Conservation (phyloP, 2,797 vertebrate genomes). For the Momotus momota region DNA sequence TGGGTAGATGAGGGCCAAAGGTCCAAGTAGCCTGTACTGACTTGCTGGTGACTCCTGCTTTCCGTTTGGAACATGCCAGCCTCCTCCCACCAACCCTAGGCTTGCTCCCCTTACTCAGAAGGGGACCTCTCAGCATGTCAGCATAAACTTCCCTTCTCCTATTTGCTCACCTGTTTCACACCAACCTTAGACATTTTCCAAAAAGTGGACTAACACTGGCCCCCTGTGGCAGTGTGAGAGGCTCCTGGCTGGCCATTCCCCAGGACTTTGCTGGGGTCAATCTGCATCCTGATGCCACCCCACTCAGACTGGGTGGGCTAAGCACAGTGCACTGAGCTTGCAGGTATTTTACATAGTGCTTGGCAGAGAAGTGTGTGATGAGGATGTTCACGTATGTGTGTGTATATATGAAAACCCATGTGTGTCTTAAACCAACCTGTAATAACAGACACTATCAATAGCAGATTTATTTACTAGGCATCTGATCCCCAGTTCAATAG, state of each 20-base stretch:
- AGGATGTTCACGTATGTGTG: background rate
- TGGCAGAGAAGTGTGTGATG: background rate
- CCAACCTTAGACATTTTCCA: background rate
- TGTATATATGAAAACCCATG: background rate
- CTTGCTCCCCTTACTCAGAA: accelerated
- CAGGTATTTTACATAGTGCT: background rate
- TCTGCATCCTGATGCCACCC: background rate
- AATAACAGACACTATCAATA: conserved; percentile 4
- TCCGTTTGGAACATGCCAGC: background rate
- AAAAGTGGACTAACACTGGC: background rate
- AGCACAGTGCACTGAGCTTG: background rate
- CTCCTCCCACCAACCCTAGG: background rate
- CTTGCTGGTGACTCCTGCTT: background rate
- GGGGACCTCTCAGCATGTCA: accelerated
- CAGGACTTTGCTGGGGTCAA: background rate
- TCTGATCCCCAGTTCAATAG: background rate
- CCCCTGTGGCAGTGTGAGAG: background rate
- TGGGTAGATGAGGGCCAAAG: too few species aligned
- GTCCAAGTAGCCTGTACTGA: background rate
- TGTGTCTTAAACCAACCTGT: background rate
- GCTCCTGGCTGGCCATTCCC: background rate
- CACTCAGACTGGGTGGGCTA: background rate
- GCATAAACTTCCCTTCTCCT: background rate
- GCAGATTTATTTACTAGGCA: background rate
- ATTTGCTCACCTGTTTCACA: background rate